Conservation (phyloP, 2,888 invertebrate species). For the Nineta flava region DNA sequence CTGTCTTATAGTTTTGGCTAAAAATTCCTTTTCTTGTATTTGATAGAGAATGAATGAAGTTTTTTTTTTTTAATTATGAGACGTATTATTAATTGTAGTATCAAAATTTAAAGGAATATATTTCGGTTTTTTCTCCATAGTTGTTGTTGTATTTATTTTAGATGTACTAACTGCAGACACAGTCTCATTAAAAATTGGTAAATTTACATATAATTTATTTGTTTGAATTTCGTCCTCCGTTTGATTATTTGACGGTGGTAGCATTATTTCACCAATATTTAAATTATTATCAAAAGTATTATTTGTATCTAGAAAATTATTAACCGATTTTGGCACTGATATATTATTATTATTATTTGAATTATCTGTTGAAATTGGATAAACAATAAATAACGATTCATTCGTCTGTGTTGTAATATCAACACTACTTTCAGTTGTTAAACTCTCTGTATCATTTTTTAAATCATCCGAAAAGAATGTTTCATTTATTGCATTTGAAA, state of each 20-base stretch:
- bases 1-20: too few species aligned
- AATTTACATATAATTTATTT: not conserved
- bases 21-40: too few species aligned
- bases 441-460: too few species aligned
- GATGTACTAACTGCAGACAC: not conserved
- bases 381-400: too few species aligned
- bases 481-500: too few species aligned
- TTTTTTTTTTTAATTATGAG: too few species aligned
- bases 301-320: not conserved
- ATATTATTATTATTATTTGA: too few species aligned
- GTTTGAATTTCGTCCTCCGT: not conserved
- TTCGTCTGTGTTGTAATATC: too few species aligned
- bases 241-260: not conserved
- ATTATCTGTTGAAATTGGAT: too few species aligned
- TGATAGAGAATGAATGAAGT: too few species aligned
- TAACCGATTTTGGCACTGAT: not conserved
- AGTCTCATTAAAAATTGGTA: not conserved
- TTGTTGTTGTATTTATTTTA: not conserved
- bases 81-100: not conserved
- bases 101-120: not conserved
- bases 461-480: too few species aligned
- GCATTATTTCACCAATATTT: not conserved
- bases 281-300: not conserved
- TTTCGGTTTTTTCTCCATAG: not conserved
- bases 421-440: too few species aligned